Base-by-base conservation (phyloP, 2,888 invertebrate species). In the Azorinus chamasolen region DNA sequence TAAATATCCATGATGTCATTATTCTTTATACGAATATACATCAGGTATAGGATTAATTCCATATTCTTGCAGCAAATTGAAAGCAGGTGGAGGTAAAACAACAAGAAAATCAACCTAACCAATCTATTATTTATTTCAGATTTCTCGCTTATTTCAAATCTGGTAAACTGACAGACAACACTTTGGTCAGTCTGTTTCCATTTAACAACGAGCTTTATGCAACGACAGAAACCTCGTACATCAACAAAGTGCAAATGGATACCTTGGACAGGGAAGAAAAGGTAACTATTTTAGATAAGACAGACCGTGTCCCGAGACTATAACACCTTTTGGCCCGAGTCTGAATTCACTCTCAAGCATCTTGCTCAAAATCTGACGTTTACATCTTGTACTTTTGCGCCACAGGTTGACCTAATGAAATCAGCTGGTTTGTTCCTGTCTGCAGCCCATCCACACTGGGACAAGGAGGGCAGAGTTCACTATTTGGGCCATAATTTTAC, bases 121-220 rank as follows among this genome's bases (percentile, higher is more conserved):
- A 41, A 41, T 41, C 8, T 41, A 8, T 14, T 41, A 8, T 96
- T 89, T 70, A 63, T 43, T 4, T 32, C 25, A 37, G 32, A 32
- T 10, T 4, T 6, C 20, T 37, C 37, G 4, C 14, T 14, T 24
- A 4, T 43, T 14, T 25, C 2, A 10, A 41, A 10, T 1, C 18
- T 12, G n/a, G 41, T 41, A 16, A 41, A 1, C 91, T 12, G 41
- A 41, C 97, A 0, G 98, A 98, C 91, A 98, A 98, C 91, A 96
- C 97, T 0, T 96, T 96, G 95, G 97, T 98, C 87, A 97, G 97
- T 0, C 94, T 98, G 43, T 97, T 97, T 91, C 97, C 97, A 0
- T 96, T 97, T 87, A 96, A 96, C 0, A 97, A 98, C 92, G 96
- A 97, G 91, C 95, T 96, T 68, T 98, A 97, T 88, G 96, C 97